Conservation (phyloP, 2,113 vertebrate genomes). For the Pachyramphus minor region DNA sequence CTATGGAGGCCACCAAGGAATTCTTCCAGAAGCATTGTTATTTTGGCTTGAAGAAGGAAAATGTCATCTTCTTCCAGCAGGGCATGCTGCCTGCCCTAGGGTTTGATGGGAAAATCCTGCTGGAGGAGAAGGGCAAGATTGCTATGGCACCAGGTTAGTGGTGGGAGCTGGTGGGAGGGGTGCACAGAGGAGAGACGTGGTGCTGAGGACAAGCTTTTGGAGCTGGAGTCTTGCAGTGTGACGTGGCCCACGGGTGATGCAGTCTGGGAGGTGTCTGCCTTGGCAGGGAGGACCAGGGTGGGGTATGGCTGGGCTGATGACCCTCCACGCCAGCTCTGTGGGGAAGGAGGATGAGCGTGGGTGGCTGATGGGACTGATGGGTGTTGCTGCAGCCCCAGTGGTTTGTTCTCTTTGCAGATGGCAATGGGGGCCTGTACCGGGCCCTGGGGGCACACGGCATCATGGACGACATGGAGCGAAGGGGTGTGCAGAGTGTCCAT, state of each 20-base stretch:
- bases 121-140: constrained; percentile 89
- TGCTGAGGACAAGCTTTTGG: neutral
- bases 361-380: rapidly evolving
- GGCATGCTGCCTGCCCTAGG: constrained; percentile 97
- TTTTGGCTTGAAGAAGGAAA: constrained; percentile 86
- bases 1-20: constrained; percentile 87
- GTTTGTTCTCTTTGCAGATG: constrained; percentile 73
- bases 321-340: rapidly evolving
- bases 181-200: rapidly evolving
- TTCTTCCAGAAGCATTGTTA: constrained; percentile 86
- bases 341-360: neutral
- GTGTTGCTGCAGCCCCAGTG: rapidly evolving
- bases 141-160: constrained; percentile 92
- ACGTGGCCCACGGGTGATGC: neutral
- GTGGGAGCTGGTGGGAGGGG: rapidly evolving
- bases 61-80: constrained; percentile 92
- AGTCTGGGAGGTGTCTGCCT: neutral
- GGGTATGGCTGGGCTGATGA: neutral
- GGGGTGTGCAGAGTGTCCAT: constrained; percentile 81
- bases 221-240: neutral
- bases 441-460: constrained; percentile 85
- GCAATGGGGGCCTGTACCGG: constrained; percentile 94
- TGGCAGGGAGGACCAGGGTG: neutral
- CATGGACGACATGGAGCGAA: constrained; percentile 84
- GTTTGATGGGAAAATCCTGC: constrained; percentile 88